phyloP scores from a whole-genome alignment of 2,797 vertebrate species.

The Catamblyrhynchus diadema region DNA sequence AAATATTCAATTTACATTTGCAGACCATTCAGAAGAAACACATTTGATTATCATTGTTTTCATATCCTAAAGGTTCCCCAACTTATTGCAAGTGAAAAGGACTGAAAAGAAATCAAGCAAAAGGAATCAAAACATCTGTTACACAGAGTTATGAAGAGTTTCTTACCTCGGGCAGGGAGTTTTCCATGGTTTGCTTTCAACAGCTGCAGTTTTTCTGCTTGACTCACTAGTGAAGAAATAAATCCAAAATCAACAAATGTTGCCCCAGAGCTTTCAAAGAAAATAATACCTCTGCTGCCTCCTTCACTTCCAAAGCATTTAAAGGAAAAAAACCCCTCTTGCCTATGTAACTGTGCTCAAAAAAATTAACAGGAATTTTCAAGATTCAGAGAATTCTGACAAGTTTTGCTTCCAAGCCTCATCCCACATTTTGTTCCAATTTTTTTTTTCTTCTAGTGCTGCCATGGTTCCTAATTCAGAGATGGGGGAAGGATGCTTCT shows the following conservation, averaged over 20 bases:
- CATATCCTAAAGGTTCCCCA: not conserved
- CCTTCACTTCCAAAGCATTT: not conserved
- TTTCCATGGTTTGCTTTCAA: conserved; percentile 23
- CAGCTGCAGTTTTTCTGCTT: conserved; percentile 58
- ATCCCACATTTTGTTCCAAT: not conserved
- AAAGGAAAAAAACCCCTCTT: not conserved
- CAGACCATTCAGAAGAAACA: not conserved
- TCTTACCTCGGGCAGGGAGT: conserved; percentile 58
- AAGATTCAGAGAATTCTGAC: not conserved
- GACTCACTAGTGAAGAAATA: conserved; percentile 66
- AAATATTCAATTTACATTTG: not conserved
- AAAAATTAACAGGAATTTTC: not conserved
- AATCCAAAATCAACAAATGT: not conserved
- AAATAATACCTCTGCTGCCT: not conserved
- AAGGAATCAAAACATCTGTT: conserved; percentile 15
- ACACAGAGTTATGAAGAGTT: conserved; percentile 60
- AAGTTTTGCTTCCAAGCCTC: not conserved
- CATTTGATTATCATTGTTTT: not conserved
- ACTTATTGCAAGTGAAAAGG: not conserved
- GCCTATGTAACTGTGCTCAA: not conserved
- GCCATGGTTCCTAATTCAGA: not conserved
- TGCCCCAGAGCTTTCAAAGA: not conserved
- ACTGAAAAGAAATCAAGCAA: not conserved
- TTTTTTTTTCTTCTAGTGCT: not conserved
- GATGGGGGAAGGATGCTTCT: not conserved